Evolutionary conservation across 2,797 vertebrate species (phyloP), one percentile per base, ranked within the genome.

Genomic region (Amblyraja radiata): DNA sequence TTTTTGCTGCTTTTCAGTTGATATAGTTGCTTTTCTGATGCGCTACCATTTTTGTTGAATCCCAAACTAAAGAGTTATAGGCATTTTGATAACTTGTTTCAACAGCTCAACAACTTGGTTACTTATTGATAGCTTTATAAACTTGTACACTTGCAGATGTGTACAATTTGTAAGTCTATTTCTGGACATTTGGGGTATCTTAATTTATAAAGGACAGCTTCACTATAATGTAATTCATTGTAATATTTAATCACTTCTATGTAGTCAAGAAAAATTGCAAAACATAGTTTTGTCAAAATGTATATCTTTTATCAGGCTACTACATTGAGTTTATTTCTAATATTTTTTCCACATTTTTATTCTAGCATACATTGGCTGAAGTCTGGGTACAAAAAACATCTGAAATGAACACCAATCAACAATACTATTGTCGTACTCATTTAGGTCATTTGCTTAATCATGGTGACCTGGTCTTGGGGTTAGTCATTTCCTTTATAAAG

Each of bases 331-430:
- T 68, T 68, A 63, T 13, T 88, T 9, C 14, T 86, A 65, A 88
- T 16, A 0, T 76, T 73, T 76, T 46, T 74, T 63, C 28, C 32
- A 65, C 21, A 91, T 94, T 93, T 71, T 93, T 94, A 93, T 93
- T 95, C 61, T 94, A 99, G 99, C 99, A 99, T 95, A 96, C 95
- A 0, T 96, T 99, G 94, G 98, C 98, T 88, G 99, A 99, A 95
- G 97, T 98, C 93, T 99, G 99, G 99, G 98, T 99, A 71, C 97
- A 97, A 97, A 99, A 99, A 94, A 98, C 98, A 21, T 98, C 98
- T 0, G 99, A 99, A 96, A 95, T 99, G 98, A 93, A 98, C 94
- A 98, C 97, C 0, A 97, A 96, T 94, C 98, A 97, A 94, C 99
- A 99, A 93, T 99, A 99, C 94, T 98, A 99, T 97, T 99, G 98